Evolutionary conservation across 2,888 invertebrate genomes (phyloP), one percentile per base, ranked within the genome.

Genomic region (Harpagoxenus sublaevis): DNA sequence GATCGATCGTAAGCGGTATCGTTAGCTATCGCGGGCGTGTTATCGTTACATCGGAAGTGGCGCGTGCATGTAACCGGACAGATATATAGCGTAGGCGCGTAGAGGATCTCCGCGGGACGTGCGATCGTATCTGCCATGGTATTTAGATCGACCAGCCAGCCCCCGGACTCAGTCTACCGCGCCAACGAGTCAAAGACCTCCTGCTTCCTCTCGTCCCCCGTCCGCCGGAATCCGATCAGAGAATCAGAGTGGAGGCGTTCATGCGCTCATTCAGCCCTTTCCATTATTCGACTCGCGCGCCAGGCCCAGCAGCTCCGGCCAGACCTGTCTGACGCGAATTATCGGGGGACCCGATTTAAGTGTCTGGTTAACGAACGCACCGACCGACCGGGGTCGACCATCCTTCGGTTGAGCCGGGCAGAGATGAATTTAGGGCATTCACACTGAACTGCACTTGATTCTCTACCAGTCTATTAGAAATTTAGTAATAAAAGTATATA

Each of bases 51-150:
- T 39, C 28, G 39, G 28, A 31, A 73, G 55, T 39, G 35, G 28
- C 66, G 18, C 53, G 39, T 79, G 65, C 60, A 53, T 68, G 73
- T 82, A 78, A 83, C 63, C 79, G 81, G 71, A 79, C 74, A 79
- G 68, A 79, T 57, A 79, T 39, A 18, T 28, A 3, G 42, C 23
- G 35, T 62, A n/a, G 39, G 12, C 84, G 91, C 90, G 87, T 89
- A 89, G 88, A 85, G 23, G 23, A 90, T 92, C 87, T 68, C 42
- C n/a, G 73, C 74, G 84, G 81, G 85, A 70, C 53, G 81, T 87
- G 86, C 89, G 92, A 92, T 92, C 89, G 89, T 92, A 92, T 92
- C 91, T 84, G 71, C 84, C 66, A 55, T 87, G 92, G 92, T 92
- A 92, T 92, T 92, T 92, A 92, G 92, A 90, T 91, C 92, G 86